phyloP scores from a whole-genome alignment of 2,113 vertebrate genomes.

The Aegotheles bennettii region DNA sequence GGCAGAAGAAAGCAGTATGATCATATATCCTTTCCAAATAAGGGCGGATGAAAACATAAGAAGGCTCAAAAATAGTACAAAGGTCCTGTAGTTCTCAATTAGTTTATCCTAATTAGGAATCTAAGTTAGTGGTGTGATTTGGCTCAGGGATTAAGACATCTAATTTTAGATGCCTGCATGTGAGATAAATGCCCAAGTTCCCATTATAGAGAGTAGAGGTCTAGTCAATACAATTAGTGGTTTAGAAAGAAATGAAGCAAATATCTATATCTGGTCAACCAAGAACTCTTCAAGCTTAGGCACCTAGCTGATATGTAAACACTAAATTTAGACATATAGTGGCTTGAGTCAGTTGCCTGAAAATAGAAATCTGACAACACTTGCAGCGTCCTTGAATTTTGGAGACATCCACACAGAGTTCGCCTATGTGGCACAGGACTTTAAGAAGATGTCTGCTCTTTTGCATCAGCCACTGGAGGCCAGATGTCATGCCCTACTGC shows the following conservation, averaged over 20 bases:
- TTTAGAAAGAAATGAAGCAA: conserved; percentile 43
- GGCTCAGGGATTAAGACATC: neutral
- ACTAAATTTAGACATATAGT: conserved; percentile 27
- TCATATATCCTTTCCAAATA: neutral
- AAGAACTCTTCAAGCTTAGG: neutral
- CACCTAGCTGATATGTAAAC: neutral
- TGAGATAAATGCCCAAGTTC: conserved; percentile 1
- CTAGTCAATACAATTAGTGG: conserved; percentile 46
- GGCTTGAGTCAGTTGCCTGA: conserved; percentile 17
- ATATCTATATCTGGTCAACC: conserved; percentile 35
- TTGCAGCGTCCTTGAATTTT: neutral
- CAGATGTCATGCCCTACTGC: neutral
- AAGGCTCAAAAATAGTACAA: neutral
- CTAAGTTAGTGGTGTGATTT: neutral
- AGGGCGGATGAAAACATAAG: neutral
- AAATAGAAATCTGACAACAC: conserved; percentile 36
- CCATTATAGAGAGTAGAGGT: conserved; percentile 24
- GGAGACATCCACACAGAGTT: neutral
- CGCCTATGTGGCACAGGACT: rapidly evolving
- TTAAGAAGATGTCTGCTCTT: neutral
- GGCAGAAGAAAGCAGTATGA: neutral
- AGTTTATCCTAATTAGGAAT: conserved; percentile 7
- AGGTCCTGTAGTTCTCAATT: neutral
- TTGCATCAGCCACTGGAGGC: neutral
- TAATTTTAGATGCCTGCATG: neutral